Conservation (phyloP, 2,888 invertebrate species). For the Abscondita cerata region DNA sequence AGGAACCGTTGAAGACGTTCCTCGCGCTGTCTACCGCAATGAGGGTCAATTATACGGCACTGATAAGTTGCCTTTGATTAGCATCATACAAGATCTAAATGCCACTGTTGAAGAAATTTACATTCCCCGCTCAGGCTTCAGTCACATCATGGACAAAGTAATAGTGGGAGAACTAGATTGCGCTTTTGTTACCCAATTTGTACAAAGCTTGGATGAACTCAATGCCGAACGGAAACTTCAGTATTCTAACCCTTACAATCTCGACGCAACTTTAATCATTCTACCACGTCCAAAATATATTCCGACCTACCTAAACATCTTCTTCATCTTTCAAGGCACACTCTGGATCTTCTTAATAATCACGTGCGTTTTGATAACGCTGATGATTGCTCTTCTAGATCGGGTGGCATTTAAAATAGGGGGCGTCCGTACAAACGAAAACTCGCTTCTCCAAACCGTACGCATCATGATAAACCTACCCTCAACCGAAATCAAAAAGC, state of each 20-base stretch:
- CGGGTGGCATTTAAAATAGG: background rate
- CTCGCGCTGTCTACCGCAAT: background rate
- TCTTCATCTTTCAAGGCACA: background rate
- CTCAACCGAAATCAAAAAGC: background rate
- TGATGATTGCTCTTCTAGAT: background rate
- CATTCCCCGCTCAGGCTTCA: background rate
- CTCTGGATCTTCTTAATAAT: background rate
- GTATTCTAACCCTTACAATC: background rate
- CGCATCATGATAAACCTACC: constrained; percentile 2
- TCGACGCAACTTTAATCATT: background rate
- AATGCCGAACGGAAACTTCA: background rate
- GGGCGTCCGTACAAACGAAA: background rate
- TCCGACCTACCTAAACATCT: background rate
- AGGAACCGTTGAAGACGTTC: background rate
- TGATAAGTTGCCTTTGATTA: background rate
- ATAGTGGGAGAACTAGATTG: background rate
- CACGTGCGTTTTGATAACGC: background rate
- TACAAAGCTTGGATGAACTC: background rate
- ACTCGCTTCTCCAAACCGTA: background rate
- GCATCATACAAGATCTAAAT: background rate
- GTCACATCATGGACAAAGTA: background rate
- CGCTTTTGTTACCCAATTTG: background rate
- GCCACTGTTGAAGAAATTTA: no score
- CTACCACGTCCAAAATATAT: background rate
- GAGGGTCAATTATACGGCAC: background rate